These are phyloP conservation scores for Stenurella melanura DNA, from an alignment of 2,888 invertebrate species.

Conservation along the genomic window DNA sequence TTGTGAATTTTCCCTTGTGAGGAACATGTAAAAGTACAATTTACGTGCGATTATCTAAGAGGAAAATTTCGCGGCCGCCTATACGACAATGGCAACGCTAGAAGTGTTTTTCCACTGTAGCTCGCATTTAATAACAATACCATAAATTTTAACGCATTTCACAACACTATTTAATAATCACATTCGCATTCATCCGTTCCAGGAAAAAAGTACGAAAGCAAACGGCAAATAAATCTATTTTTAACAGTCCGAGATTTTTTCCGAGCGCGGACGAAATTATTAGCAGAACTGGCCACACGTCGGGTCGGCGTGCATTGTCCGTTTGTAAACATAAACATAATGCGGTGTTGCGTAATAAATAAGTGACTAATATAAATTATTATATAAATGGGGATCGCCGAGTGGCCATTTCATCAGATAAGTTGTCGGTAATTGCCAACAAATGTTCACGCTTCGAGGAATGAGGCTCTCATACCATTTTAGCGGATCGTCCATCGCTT, in stretches of 20 bases:
- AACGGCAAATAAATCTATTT: not conserved
- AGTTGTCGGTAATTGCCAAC: not conserved
- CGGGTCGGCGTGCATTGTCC: not conserved
- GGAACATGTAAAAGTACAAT: too few relatives aligned
- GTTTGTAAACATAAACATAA: constrained; percentile 2
- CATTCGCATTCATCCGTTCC: not conserved
- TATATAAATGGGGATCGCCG: not conserved
- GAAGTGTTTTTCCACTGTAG: constrained; percentile 2
- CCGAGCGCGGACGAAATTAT: not conserved
- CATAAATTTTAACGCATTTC: not conserved
- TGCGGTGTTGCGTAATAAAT: not conserved
- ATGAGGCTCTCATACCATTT: not conserved
- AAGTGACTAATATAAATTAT: not conserved
- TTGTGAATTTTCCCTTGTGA: too few relatives aligned
- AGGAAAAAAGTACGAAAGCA: not conserved
- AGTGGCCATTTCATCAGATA: not conserved
- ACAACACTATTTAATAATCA: not conserved
- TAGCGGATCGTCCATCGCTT: not conserved
- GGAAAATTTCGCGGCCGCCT: not conserved
- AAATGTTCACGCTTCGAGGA: not conserved
- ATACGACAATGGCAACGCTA: not conserved
- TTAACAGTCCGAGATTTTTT: not conserved
- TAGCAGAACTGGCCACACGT: not conserved
- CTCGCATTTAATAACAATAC: constrained; percentile 5
- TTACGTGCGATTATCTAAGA: not conserved